phyloP scores from a whole-genome alignment of 2,113 vertebrate species.

The Ailuropoda melanoleuca region DNA sequence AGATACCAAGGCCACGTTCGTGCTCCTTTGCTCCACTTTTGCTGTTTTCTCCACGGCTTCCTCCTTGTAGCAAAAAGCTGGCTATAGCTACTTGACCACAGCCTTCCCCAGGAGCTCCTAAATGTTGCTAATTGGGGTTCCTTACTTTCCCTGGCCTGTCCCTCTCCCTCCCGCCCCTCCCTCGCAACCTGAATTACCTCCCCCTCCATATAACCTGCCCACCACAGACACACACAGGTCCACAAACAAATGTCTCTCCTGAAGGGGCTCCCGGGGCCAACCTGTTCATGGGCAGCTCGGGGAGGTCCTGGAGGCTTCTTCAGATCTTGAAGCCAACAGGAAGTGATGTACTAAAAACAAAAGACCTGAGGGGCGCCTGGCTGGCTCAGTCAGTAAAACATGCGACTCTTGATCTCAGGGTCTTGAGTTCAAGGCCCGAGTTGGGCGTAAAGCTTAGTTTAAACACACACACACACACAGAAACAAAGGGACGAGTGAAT shows the following conservation, averaged over 20 bases:
- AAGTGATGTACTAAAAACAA: constrained; percentile 74
- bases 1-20: neutral
- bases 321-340: constrained; percentile 70
- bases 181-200: neutral
- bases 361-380: neutral
- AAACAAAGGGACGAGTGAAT: neutral
- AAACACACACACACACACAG: neutral
- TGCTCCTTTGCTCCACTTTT: neutral
- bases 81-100: neutral
- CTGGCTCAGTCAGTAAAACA: neutral
- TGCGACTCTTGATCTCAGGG: neutral
- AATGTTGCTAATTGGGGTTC: constrained; percentile 61
- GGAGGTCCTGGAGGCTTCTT: constrained; percentile 67
- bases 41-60: neutral
- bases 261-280: constrained; percentile 45
- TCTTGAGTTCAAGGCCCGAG: neutral
- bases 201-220: neutral
- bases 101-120: constrained; percentile 69
- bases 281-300: constrained; percentile 53
- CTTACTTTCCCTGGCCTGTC: constrained; percentile 63
- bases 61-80: neutral
- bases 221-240: neutral
- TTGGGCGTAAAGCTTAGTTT: neutral
- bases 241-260: neutral
- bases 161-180: constrained; percentile 26